Evolutionary conservation across 2,113 vertebrate species (phyloP).

Genomic region (Callipepla californica): DNA sequence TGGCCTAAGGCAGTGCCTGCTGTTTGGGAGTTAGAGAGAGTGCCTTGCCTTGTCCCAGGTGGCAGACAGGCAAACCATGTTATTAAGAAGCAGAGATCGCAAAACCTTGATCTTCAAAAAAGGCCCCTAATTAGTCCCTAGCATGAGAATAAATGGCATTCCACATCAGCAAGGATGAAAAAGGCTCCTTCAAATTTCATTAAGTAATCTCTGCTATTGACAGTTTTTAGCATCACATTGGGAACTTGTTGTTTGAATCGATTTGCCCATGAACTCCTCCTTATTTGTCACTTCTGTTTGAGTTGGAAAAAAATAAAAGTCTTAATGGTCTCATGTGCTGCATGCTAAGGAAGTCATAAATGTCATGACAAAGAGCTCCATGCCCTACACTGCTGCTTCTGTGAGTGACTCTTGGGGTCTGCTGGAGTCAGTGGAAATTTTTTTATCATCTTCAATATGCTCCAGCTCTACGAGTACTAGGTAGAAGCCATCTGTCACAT

Average conservation of each 20-base stretch:
- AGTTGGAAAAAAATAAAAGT: not conserved
- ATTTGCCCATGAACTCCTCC: conserved; percentile 33
- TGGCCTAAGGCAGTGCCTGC: conserved; percentile 83
- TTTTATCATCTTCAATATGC: not conserved
- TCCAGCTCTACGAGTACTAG: not conserved
- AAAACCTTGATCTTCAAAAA: conserved; percentile 87
- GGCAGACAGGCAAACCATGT: conserved; percentile 85
- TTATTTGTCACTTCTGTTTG: conserved; percentile 20
- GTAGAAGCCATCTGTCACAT: not conserved
- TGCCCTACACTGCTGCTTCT: not conserved
- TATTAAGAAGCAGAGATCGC: conserved; percentile 85
- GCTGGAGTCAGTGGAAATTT: not conserved
- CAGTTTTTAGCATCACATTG: conserved; percentile 53
- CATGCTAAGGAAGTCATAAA: conserved; percentile 35
- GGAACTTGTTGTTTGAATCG: conserved; percentile 57
- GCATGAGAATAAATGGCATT: conserved; percentile 83
- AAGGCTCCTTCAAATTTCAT: conserved; percentile 72
- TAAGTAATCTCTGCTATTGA: conserved; percentile 71
- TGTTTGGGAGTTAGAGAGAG: conserved; percentile 74
- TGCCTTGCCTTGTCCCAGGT: conserved; percentile 83
- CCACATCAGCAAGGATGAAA: conserved; percentile 73
- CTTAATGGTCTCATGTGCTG: not conserved
- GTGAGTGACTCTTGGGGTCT: not conserved
- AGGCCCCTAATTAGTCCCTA: conserved; percentile 84
- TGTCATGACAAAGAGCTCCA: not conserved